Evolutionary conservation across 2,888 invertebrate genomes (phyloP).

Genomic region (Oligia strigilis): DNA sequence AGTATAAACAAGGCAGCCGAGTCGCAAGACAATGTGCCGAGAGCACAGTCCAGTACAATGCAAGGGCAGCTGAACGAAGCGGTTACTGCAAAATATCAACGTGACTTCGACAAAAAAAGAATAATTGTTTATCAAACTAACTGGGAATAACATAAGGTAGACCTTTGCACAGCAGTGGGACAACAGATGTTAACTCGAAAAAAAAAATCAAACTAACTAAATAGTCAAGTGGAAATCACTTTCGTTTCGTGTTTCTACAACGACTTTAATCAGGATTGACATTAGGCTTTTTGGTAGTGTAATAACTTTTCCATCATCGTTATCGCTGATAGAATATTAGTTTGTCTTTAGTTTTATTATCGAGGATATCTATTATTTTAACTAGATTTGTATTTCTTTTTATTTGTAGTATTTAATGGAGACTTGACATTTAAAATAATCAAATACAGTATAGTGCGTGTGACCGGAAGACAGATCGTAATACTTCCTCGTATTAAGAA

Average conservation of each 20-base stretch:
- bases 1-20: slow-evolving; percentile 27
- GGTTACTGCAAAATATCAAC: slow-evolving; percentile 32
- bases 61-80: not conserved
- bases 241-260: not conserved
- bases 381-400: no score
- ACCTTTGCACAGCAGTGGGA: no score
- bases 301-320: not conserved
- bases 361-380: no score
- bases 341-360: not conserved
- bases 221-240: not conserved
- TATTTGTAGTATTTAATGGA: no score
- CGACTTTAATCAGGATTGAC: not conserved
- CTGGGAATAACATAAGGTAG: no score
- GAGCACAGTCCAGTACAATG: slow-evolving; percentile 34
- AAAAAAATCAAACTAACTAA: no score
- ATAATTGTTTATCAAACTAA: no score
- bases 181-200: no score
- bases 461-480: not conserved
- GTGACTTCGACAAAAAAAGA: not conserved
- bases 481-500: no score
- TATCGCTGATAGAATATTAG: not conserved
- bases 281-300: not conserved
- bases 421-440: not conserved
- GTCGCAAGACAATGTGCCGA: slow-evolving; percentile 53
- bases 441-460: not conserved